phyloP scores from a whole-genome alignment of 1,140 invertebrate species.

The Drosophila pseudoobscura region DNA sequence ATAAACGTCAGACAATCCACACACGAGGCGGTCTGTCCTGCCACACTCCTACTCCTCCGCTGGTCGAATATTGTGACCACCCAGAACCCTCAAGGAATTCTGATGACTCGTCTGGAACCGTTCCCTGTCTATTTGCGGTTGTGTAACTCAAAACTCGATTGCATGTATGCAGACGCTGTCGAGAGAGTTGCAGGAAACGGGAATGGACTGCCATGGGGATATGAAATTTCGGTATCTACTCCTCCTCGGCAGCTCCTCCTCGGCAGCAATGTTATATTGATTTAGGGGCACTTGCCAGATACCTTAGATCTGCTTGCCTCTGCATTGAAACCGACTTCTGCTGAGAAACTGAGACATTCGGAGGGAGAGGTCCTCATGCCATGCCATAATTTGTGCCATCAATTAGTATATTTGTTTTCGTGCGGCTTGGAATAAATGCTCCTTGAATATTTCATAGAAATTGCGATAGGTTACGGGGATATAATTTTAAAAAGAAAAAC shows the following conservation, averaged over 20 bases:
- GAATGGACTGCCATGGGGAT: constrained; percentile 13
- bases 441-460: neutral
- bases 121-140: constrained; percentile 71
- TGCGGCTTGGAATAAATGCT: constrained; percentile 13
- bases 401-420: constrained; percentile 37
- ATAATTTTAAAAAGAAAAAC: no score
- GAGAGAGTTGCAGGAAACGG: neutral
- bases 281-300: constrained; percentile 18
- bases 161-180: constrained; percentile 23
- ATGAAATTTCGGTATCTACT: constrained; percentile 17
- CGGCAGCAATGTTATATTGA: constrained; percentile 23
- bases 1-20: constrained; percentile 57
- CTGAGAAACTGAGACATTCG: no score
- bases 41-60: neutral
- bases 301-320: neutral
- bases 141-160: constrained; percentile 70
- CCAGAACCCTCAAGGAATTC: constrained; percentile 3
- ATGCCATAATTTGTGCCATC: constrained; percentile 3
- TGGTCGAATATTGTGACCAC: neutral
- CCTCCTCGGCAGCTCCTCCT: constrained; percentile 8
- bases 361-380: no score
- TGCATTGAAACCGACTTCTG: neutral
- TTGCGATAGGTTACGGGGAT: no score
- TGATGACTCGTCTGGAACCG: constrained; percentile 65
- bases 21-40: constrained; percentile 24